Conservation (phyloP, 1,140 invertebrate genomes). For the Zaprionus africanus region DNA sequence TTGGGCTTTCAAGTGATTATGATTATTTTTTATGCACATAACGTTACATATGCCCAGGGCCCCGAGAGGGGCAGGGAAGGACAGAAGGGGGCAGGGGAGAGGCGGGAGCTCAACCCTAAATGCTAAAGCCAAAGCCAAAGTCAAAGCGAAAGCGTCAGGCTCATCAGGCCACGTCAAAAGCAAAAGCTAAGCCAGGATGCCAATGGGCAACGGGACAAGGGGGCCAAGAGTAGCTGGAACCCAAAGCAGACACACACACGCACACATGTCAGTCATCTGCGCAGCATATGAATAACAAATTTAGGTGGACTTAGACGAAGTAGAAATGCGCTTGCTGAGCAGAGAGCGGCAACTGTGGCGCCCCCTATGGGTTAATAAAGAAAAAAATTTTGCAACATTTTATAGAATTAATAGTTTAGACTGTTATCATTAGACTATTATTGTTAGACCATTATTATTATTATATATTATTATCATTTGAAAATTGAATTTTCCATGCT, state of each 20-base stretch:
- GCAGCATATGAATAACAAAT: constrained; percentile 4
- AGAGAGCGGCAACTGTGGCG: neutral
- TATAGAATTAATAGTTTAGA: too few relatives aligned
- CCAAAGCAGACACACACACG: constrained; percentile 10
- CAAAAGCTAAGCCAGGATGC: constrained; percentile 44
- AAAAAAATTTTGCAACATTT: too few relatives aligned
- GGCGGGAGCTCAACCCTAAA: constrained; percentile 3
- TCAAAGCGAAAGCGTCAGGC: constrained; percentile 39
- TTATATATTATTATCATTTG: neutral
- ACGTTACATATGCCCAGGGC: constrained; percentile 52
- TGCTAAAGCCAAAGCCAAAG: constrained; percentile 33
- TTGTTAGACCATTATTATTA: too few relatives aligned
- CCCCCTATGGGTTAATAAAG: neutral
- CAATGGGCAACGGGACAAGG: neutral
- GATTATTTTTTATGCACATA: constrained; percentile 83
- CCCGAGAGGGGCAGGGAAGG: neutral
- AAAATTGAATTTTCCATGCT: neutral
- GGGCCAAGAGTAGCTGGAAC: neutral
- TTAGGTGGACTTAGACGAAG: neutral
- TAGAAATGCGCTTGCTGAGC: neutral
- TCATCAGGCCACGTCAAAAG: constrained; percentile 66
- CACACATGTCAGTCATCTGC: constrained; percentile 38
- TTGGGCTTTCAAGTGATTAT: constrained; percentile 78
- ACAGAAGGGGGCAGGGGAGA: neutral
- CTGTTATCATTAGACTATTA: too few relatives aligned